Evolutionary conservation across 2,113 vertebrate genomes (phyloP), one percentile per base, ranked within the genome.

Genomic region (Ondatra zibethicus): DNA sequence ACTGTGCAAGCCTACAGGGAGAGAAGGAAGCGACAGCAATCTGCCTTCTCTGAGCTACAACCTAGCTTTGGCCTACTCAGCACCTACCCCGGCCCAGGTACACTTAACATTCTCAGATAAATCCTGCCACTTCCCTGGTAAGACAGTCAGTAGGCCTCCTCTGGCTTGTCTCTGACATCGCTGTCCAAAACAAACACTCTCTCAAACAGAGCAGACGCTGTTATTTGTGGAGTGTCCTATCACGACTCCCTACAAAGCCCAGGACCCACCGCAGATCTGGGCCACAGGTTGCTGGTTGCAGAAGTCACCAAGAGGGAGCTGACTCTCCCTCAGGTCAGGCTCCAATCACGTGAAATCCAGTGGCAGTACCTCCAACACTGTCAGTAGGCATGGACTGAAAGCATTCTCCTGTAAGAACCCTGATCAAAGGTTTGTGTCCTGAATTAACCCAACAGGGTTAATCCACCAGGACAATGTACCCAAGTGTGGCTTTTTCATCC

Each of bases 401-500:
- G 82, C 61, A 47, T 70, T 94, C 70, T 27, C 73, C 89, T 17
- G 5, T 72, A 90, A 84, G 33, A 89, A 58, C 65, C 50, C 66
- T 88, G 70, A 93, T 88, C 96, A 96, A 96, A 97, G 89, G 91
- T 95, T 92, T 94, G 73, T 94, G 96, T 17, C 93, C 98, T 95
- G 50, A 78, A 31, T 96, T 96, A 94, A 96, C 97, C 84, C 92
- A 52, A 89, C 25, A 25, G 81, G 81, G 84, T 84, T 58, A 84
- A 63, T 84, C 58, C 88, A 68, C 65, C 70, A 42, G 65, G 39
- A 89, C 93, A 97, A 90, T 95, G 1, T 95, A 66, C 63, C n/a
- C 58, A 80, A n/a, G 58, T 73, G 58, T 96, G 31, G 31, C 7
- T 80, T 87, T 68, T 89, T 73, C 33, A 11, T 65, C 63, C 82